Percentiles rank a stretch among this genome's conserved stretches.
Conservation (phyloP, 2,888 invertebrate genomes). For the Andrena hattorfiana region DNA sequence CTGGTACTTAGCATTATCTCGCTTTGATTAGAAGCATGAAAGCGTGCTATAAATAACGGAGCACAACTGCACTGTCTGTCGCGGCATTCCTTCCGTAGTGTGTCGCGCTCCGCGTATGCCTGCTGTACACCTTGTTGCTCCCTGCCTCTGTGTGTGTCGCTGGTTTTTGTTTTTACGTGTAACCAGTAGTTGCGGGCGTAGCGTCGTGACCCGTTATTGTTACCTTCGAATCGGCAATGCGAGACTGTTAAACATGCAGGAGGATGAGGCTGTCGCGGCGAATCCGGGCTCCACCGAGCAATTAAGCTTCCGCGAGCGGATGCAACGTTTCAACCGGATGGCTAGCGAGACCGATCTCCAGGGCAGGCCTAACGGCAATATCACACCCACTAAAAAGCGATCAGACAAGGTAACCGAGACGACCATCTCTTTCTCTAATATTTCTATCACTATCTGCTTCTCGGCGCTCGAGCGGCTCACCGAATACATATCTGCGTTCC, state of each 20-base stretch:
- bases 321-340: slow-evolving; percentile 96
- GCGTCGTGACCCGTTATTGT: slow-evolving; percentile 4
- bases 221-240: slow-evolving; percentile 38
- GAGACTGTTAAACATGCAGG: slow-evolving; percentile 77
- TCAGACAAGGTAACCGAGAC: slow-evolving; percentile 87
- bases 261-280: slow-evolving; percentile 77
- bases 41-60: slow-evolving; percentile 23
- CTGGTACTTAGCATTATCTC: slow-evolving; percentile 11
- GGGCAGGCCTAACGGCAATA: slow-evolving; percentile 77
- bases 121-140: neutral
- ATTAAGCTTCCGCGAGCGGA: slow-evolving; percentile 96
- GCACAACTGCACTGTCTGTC: neutral
- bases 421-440: slow-evolving; percentile 32
- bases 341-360: slow-evolving; percentile 90
- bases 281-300: slow-evolving; percentile 84
- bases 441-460: neutral
- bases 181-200: slow-evolving; percentile 41
- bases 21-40: slow-evolving; percentile 48
- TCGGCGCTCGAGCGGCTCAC: neutral
- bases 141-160: slow-evolving; percentile 10
- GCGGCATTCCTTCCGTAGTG: neutral
- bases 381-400: slow-evolving; percentile 86
- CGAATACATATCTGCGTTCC: neutral
- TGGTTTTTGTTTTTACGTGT: slow-evolving; percentile 16
- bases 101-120: neutral